These are phyloP conservation scores for Aurelia sp. DNA, from an alignment of 30 jellyfish, hydroid and myxozoan genomes.

Conservation along the genomic window DNA sequence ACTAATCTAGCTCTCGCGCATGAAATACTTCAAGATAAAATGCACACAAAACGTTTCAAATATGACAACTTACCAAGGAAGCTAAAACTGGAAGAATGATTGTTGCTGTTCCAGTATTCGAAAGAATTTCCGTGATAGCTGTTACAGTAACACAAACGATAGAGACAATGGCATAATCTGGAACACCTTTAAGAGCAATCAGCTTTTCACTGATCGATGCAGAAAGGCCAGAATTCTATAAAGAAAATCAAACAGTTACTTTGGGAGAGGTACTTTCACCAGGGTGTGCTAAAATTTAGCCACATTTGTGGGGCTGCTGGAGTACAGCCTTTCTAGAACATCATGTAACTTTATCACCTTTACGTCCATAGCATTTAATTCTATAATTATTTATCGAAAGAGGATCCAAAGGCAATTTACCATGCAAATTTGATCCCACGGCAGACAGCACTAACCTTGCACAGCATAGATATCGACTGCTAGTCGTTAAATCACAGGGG, in stretches of 20 bases:
- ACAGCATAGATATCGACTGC: too few species aligned
- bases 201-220: conserved; percentile 50
- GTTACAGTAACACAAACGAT: conserved; percentile 64
- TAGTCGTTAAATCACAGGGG: too few species aligned
- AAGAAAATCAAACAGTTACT: not conserved
- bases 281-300: not conserved
- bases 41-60: too few species aligned
- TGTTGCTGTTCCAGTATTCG: conserved; percentile 82
- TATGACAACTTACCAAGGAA: conserved; percentile 48
- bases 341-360: too few species aligned
- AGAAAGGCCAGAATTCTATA: conserved; percentile 76
- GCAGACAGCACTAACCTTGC: too few species aligned
- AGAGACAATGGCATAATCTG: conserved; percentile 63
- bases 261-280: not conserved
- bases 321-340: not conserved
- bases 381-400: too few species aligned
- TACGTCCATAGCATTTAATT: too few species aligned
- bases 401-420: too few species aligned
- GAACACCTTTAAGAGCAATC: conserved; percentile 51
- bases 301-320: too few species aligned
- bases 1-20: too few species aligned
- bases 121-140: conserved; percentile 62
- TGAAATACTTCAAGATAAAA: too few species aligned
- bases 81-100: conserved; percentile 82
- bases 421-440: too few species aligned